A percentile compares a stretch with the other conserved stretches of the same genome.
These are phyloP conservation scores for Brachycybe producta DNA, from an alignment of 2,888 invertebrate species.

Conservation along the genomic window DNA sequence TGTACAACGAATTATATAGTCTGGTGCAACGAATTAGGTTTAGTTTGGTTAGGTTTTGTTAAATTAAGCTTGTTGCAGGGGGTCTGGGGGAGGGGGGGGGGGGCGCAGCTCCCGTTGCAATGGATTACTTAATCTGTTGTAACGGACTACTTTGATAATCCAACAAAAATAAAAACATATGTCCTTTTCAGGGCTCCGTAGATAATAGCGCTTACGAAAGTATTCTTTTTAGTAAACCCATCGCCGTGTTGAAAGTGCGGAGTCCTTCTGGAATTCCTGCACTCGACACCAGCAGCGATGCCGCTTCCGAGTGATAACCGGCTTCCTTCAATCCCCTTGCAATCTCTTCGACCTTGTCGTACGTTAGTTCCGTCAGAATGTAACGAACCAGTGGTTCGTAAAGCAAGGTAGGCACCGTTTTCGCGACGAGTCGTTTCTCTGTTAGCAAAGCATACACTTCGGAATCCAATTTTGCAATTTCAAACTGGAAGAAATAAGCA, in stretches of 20 bases:
- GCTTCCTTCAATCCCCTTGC: background rate
- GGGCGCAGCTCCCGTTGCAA: too few relatives aligned
- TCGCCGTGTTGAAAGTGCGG: constrained; percentile 13
- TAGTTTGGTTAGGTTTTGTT: too few relatives aligned
- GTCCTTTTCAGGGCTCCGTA: too few relatives aligned
- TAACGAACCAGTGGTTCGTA: constrained; percentile 8
- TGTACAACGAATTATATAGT: too few relatives aligned
- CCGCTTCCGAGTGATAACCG: constrained; percentile 17
- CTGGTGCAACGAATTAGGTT: too few relatives aligned
- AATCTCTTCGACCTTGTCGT: background rate
- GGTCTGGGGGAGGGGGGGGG: too few relatives aligned
- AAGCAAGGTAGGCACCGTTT: constrained; percentile 3
- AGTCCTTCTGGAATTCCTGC: constrained; percentile 1
- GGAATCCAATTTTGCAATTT: constrained; percentile 4
- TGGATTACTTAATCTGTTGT: too few relatives aligned
- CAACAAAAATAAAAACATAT: too few relatives aligned
- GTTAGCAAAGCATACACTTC: constrained; percentile 13
- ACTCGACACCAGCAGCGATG: constrained; percentile 8
- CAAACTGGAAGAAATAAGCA: constrained; percentile 1
- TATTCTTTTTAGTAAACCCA: constrained; percentile 7
- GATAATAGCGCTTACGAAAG: too few relatives aligned
- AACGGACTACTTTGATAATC: too few relatives aligned
- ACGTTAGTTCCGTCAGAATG: background rate
- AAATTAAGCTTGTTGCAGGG: too few relatives aligned
- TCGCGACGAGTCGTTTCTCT: background rate